Evolutionary conservation across 2,888 invertebrate genomes (phyloP), one percentile per base, ranked within the genome.

Genomic region (Oegoconia quadripuncta): DNA sequence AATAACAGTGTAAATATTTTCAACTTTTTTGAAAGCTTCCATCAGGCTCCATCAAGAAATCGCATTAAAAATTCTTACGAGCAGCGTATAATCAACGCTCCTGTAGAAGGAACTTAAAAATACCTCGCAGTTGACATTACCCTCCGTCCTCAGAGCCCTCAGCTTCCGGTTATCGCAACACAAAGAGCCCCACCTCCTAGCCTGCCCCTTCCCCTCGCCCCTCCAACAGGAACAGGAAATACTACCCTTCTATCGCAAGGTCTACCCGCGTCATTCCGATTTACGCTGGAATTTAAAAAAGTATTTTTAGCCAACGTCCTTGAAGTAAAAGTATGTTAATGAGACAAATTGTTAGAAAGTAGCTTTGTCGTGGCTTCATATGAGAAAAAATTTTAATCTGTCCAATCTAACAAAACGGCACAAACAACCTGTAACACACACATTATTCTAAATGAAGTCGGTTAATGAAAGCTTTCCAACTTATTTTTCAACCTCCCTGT

Each of bases 211-310:
- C 47, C 48, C 57, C 54, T 58, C 59, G 31, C 37, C 55, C 64
- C 52, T 50, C 53, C 59, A 57, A 61, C 74, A 69, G 78, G 77
- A 77, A 78, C 77, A 77, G 86, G 84, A 86, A 81, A 83, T 73
- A 83, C 82, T 87, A 87, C 86, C 86, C 84, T 86, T 84, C 84
- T 80, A 83, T 81, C 80, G 84, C 76, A 76, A 78, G 75, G 78
- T 76, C 80, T 78, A 80, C 79, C 75, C 80, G 65, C 78, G 73
- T 78, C 76, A 77, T 57, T 65, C 62, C 58, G 68, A 58, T 64
- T 64, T 64, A 57, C 62, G 65, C 50, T 55, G 55, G 64, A 65
- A 65, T 72, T 71, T 63, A 35, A 23, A 40, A 66, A 72, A 76
- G 76, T 65, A 70, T 68, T 78, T 78, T 75, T 67, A 67, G 69